phyloP scores from a whole-genome alignment of 2,113 vertebrate species.

The Gobio gobio region DNA sequence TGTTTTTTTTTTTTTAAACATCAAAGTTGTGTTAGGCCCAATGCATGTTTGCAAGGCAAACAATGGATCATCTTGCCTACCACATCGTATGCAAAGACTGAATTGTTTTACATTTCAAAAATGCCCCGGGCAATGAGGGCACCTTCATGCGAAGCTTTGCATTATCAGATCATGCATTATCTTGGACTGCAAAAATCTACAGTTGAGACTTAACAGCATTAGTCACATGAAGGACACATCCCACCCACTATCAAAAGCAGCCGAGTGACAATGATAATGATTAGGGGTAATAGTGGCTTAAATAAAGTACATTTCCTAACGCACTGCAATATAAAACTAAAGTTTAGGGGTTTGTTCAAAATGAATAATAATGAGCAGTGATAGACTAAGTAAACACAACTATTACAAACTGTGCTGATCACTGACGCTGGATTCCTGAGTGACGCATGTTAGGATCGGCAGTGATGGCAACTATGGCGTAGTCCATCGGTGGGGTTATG shows the following conservation, averaged over 20 bases:
- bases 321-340: neutral
- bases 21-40: neutral
- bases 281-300: conserved; percentile 1
- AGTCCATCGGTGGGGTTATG: neutral
- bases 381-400: conserved; percentile 13
- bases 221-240: conserved; percentile 17
- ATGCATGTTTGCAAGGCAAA: conserved; percentile 36
- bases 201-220: conserved; percentile 33
- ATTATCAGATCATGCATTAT: conserved; percentile 18
- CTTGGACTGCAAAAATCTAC: conserved; percentile 1
- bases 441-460: neutral
- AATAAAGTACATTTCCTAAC: conserved; percentile 15
- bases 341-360: neutral
- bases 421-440: neutral
- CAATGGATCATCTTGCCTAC: neutral
- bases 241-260: conserved; percentile 16
- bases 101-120: conserved; percentile 48
- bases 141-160: neutral
- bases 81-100: conserved; percentile 27
- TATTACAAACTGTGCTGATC: neutral
- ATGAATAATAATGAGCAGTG: neutral
- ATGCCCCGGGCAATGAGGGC: conserved; percentile 2
- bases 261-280: neutral
- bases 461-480: neutral
- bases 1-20: neutral